A percentile compares a stretch with the other conserved stretches of the same genome.
Conservation (phyloP, 2,113 vertebrate genomes). For the Scolopax mira region DNA sequence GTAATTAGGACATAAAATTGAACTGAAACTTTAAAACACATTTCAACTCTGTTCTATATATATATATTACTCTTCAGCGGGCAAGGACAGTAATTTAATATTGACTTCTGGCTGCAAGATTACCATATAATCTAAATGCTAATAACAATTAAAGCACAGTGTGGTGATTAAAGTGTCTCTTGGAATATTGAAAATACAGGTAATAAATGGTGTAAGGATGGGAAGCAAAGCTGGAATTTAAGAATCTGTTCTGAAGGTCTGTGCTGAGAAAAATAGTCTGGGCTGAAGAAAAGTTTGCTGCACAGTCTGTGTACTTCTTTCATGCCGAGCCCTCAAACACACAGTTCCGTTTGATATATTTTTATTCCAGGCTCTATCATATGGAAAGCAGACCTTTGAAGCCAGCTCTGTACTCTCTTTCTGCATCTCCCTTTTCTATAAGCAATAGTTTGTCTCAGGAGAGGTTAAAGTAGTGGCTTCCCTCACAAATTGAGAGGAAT, state of each 20-base stretch:
- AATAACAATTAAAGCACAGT: slow-evolving; percentile 60
- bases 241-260: neutral
- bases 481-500: neutral
- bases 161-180: slow-evolving; percentile 47
- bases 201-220: neutral
- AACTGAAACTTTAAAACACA: slow-evolving; percentile 44
- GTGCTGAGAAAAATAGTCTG: neutral
- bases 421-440: neutral
- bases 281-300: neutral
- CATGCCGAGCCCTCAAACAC: neutral
- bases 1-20: slow-evolving; percentile 71
- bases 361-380: neutral
- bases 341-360: neutral
- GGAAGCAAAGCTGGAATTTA: neutral
- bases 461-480: neutral
- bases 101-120: slow-evolving; percentile 57
- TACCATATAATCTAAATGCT: slow-evolving; percentile 70
- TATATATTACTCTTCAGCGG: neutral
- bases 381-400: neutral
- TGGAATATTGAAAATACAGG: slow-evolving; percentile 32
- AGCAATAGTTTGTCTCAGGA: neutral
- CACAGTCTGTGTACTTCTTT: neutral
- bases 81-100: slow-evolving; percentile 68
- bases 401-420: neutral
- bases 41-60: slow-evolving; percentile 18